Conservation (phyloP, 1,140 invertebrate genomes). For the Drosophila tropicalis region DNA sequence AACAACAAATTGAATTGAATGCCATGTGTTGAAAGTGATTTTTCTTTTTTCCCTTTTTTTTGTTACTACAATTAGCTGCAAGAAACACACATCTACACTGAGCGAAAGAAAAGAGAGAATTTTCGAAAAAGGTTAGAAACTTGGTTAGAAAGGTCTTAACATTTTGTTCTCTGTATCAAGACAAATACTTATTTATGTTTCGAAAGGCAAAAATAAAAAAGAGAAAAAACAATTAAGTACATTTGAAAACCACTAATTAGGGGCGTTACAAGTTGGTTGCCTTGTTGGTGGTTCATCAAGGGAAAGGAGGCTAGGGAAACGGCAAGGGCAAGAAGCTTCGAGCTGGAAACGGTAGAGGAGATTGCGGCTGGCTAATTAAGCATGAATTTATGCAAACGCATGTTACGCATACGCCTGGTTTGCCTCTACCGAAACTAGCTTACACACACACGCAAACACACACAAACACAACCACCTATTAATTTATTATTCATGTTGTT, state of each 20-base stretch:
- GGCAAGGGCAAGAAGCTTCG: not conserved
- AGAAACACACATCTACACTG: not conserved
- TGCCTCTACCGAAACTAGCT: slow-evolving; percentile 48
- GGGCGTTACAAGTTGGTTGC: slow-evolving; percentile 46
- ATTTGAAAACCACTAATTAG: slow-evolving; percentile 62
- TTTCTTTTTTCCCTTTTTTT: not conserved
- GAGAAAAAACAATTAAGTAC: slow-evolving; percentile 60
- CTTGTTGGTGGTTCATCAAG: not conserved
- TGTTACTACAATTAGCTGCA: slow-evolving; percentile 24
- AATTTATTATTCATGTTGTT: slow-evolving; percentile 69
- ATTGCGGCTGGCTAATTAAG: slow-evolving; percentile 66
- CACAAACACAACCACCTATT: not conserved
- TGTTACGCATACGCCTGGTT: slow-evolving; percentile 77
- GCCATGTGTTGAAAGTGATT: slow-evolving; percentile 6
- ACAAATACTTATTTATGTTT: not conserved
- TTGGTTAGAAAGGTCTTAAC: not conserved
- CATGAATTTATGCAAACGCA: slow-evolving; percentile 78
- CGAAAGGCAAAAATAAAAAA: slow-evolving; percentile 3
- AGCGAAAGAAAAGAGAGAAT: not conserved
- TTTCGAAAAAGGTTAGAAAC: not conserved
- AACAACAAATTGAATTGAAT: slow-evolving; percentile 55
- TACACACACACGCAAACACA: slow-evolving; percentile 5
- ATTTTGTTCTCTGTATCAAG: not conserved
- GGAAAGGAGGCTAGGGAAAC: not conserved
- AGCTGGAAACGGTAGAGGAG: not conserved